These are phyloP conservation scores for Ibidorhyncha struthersii DNA, from an alignment of 2,113 vertebrate species.

Conservation along the genomic window DNA sequence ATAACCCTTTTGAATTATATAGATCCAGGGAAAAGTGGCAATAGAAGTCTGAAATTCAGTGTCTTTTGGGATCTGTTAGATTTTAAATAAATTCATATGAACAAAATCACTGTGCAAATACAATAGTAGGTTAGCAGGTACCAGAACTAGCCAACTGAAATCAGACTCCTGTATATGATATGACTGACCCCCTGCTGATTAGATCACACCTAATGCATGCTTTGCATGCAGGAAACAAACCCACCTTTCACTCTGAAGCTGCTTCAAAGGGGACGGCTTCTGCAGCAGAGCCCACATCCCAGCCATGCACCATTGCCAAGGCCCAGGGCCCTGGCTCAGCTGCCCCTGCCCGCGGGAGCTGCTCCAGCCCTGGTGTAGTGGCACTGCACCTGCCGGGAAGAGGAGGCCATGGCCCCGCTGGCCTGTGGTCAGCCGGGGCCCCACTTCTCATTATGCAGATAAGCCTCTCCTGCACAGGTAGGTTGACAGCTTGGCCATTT, in stretches of 20 bases:
- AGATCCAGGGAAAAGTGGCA: background rate
- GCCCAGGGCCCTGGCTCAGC: background rate
- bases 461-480: fast-evolving
- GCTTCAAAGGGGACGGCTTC: background rate
- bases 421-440: background rate
- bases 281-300: background rate
- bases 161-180: background rate
- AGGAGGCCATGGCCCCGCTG: fast-evolving
- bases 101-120: background rate
- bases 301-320: fast-evolving
- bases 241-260: background rate
- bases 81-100: background rate
- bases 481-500: background rate
- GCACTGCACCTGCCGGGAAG: background rate
- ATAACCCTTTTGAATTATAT: background rate
- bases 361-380: fast-evolving
- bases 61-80: background rate
- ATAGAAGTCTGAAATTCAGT: background rate
- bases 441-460: fast-evolving
- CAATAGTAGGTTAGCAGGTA: background rate
- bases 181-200: background rate
- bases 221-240: background rate
- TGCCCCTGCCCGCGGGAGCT: fast-evolving
- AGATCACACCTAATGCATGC: background rate
- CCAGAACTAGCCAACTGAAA: background rate